Conservation (phyloP, 2,797 vertebrate genomes). For the Valencia hispanica region DNA sequence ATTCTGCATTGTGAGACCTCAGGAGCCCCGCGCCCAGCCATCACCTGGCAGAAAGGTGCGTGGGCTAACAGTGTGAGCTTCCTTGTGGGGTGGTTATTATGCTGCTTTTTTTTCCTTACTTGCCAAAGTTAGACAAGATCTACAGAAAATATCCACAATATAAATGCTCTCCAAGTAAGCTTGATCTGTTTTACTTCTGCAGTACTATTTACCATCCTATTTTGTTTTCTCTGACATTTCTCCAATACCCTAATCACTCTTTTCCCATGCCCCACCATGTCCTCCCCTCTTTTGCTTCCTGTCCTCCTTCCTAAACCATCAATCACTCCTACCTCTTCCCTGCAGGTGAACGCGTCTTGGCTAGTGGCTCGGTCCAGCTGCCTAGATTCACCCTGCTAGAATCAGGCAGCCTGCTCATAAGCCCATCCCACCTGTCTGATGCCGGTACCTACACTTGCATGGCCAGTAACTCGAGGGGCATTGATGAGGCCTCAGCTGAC, state of each 20-base stretch:
- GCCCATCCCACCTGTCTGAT: conserved; percentile 90
- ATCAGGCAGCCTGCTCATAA: conserved; percentile 93
- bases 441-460: conserved; percentile 94
- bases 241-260: conserved; percentile 55
- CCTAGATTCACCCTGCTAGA: conserved; percentile 95
- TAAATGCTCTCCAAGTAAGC: conserved; percentile 36
- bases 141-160: conserved; percentile 27
- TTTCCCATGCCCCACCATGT: conserved; percentile 5
- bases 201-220: conserved; percentile 25
- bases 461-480: conserved; percentile 95
- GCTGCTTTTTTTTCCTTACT: conserved; percentile 24
- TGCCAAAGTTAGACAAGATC: conserved; percentile 38
- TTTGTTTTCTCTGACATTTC: conserved; percentile 62
- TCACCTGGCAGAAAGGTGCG: conserved; percentile 98
- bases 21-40: conserved; percentile 92
- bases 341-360: conserved; percentile 92
- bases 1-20: conserved; percentile 95
- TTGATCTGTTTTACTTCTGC: conserved; percentile 12
- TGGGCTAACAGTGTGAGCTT: conserved; percentile 44
- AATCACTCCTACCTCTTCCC: conserved; percentile 44
- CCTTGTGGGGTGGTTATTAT: conserved; percentile 30
- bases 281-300: background rate
- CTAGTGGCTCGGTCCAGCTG: conserved; percentile 95
- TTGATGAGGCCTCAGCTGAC: conserved; percentile 92
- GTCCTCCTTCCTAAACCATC: conserved; percentile 44